A percentile compares a stretch with the other conserved stretches of the same genome.
phyloP scores from a whole-genome alignment of 2,888 invertebrate species.

The Acanthosepion lycidas region DNA sequence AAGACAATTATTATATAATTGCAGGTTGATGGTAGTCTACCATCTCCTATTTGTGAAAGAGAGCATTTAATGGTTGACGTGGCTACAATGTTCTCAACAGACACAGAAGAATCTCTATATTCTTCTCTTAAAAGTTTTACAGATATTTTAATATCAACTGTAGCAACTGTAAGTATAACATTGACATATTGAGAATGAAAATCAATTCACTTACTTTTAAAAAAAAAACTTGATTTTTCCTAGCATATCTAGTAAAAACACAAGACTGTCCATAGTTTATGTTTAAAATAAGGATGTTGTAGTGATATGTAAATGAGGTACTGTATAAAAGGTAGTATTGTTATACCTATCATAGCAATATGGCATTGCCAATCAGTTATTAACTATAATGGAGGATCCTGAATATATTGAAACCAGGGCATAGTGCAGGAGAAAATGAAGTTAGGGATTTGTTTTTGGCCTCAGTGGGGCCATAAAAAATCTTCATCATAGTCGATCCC shows the following conservation, averaged over 20 bases:
- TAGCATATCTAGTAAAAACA: no score
- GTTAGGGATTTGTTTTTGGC: no score
- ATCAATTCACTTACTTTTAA: no score
- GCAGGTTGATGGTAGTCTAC: conserved; percentile 56
- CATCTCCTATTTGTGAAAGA: conserved; percentile 63
- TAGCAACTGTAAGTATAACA: conserved; percentile 34
- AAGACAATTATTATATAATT: neutral
- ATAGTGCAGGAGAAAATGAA: no score
- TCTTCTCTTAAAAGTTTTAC: neutral
- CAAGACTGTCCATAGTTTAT: neutral
- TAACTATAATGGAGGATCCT: no score
- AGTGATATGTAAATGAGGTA: neutral
- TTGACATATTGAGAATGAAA: neutral
- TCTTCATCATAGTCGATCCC: no score
- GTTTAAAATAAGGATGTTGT: neutral
- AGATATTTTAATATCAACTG: neutral
- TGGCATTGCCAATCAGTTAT: no score
- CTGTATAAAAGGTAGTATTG: neutral
- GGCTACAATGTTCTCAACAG: neutral
- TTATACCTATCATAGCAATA: no score
- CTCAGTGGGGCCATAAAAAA: no score
- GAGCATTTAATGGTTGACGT: conserved; percentile 44
- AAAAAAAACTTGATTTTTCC: no score
- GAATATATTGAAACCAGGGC: no score
- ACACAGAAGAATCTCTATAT: neutral